A percentile compares a stretch with the other conserved stretches of the same genome.
phyloP scores from a whole-genome alignment of 2,113 vertebrate species.

The Sitta europaea region DNA sequence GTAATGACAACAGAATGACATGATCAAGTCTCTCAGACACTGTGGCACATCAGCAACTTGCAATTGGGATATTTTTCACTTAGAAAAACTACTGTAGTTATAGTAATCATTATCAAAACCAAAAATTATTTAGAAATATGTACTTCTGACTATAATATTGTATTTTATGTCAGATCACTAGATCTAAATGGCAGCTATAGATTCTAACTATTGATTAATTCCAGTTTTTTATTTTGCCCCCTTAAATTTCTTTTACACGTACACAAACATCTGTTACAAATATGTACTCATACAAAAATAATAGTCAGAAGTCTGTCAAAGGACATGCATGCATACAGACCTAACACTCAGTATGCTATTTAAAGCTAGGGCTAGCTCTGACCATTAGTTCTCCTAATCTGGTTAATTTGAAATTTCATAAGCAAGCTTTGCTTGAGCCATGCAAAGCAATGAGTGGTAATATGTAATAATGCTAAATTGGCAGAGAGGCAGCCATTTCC shows the following conservation, averaged over 20 bases:
- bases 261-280: neutral
- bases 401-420: neutral
- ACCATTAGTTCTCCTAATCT: neutral
- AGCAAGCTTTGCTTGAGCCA: rapidly evolving
- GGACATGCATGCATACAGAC: neutral
- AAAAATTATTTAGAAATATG: neutral
- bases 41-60: neutral
- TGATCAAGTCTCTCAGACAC: neutral
- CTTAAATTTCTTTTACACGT: neutral
- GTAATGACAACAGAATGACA: neutral
- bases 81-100: neutral
- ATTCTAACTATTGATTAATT: neutral
- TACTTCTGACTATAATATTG: neutral
- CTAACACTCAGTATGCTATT: neutral
- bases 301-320: neutral
- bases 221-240: neutral
- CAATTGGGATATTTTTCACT: neutral
- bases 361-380: neutral
- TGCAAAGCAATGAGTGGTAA: neutral
- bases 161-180: neutral
- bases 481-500: neutral
- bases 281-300: neutral
- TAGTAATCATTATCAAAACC: neutral
- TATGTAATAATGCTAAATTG: neutral
- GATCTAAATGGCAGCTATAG: neutral